phyloP scores from a whole-genome alignment of 2,888 invertebrate genomes.

The Andrena bucephala region DNA sequence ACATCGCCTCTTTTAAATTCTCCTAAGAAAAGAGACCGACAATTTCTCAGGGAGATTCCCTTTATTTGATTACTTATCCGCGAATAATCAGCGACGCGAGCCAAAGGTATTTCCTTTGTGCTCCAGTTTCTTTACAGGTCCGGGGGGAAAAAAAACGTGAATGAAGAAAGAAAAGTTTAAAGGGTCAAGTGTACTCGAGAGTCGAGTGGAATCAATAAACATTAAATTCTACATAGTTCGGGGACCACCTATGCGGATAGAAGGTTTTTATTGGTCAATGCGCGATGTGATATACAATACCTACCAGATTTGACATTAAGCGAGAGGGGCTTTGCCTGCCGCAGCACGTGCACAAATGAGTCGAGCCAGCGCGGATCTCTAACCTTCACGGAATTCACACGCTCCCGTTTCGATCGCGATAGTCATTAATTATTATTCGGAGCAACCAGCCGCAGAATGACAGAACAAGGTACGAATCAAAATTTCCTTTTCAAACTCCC shows the following conservation, averaged over 20 bases:
- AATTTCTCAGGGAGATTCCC: too few species aligned
- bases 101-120: neutral
- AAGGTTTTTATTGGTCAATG: conserved; percentile 33
- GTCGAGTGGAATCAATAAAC: conserved; percentile 51
- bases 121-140: neutral
- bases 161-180: conserved; percentile 22
- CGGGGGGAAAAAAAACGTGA: neutral
- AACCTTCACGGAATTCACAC: conserved; percentile 42
- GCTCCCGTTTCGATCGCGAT: neutral
- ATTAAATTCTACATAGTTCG: conserved; percentile 31
- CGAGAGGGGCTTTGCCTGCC: conserved; percentile 19
- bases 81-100: too few species aligned
- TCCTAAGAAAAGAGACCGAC: too few species aligned
- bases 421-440: neutral
- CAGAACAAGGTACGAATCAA: conserved; percentile 51
- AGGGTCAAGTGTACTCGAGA: conserved; percentile 43
- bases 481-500: neutral
- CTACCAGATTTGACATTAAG: conserved; percentile 43
- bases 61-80: too few species aligned
- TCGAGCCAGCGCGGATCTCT: conserved; percentile 20
- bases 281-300: conserved; percentile 31
- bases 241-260: conserved; percentile 9
- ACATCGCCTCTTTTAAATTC: too few species aligned
- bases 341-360: conserved; percentile 52
- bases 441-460: conserved; percentile 47